phyloP scores from a whole-genome alignment of 1,140 invertebrate species.

The Scylla paramamosain region DNA sequence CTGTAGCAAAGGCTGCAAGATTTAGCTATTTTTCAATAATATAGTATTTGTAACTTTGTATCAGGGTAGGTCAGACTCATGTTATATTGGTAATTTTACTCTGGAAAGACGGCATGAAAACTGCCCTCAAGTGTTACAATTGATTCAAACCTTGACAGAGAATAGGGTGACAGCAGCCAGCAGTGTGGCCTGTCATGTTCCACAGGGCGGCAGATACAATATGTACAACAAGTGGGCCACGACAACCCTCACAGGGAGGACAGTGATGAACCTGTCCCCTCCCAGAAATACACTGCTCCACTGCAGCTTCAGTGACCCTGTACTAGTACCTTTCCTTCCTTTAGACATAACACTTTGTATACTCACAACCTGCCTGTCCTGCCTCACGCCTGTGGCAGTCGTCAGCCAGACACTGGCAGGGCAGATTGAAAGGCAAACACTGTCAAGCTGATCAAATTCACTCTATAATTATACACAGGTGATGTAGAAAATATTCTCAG shows the following conservation, averaged over 20 bases:
- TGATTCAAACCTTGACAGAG: neutral
- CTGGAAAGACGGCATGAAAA: neutral
- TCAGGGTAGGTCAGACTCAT: conserved; percentile 30
- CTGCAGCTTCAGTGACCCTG: no score
- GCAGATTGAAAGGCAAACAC: no score
- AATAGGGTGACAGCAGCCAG: neutral
- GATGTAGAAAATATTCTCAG: no score
- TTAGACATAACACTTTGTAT: no score
- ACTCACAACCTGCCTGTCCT: neutral
- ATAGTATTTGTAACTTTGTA: conserved; percentile 73
- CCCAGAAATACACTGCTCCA: no score
- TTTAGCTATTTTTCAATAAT: conserved; percentile 71
- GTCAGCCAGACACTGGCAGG: neutral
- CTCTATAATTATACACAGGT: no score
- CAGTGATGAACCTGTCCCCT: no score
- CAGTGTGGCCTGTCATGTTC: neutral
- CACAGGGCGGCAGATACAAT: neutral
- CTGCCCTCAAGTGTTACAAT: neutral
- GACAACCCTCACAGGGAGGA: no score
- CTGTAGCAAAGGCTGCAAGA: conserved; percentile 30
- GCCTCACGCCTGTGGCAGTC: neutral
- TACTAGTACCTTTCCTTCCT: no score
- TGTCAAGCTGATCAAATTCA: no score
- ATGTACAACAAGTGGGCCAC: neutral
- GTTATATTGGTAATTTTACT: conserved; percentile 11